Evolutionary conservation across 2,888 invertebrate genomes (phyloP), one percentile per base, ranked within the genome.

Genomic region (Temnothorax ravouxi): DNA sequence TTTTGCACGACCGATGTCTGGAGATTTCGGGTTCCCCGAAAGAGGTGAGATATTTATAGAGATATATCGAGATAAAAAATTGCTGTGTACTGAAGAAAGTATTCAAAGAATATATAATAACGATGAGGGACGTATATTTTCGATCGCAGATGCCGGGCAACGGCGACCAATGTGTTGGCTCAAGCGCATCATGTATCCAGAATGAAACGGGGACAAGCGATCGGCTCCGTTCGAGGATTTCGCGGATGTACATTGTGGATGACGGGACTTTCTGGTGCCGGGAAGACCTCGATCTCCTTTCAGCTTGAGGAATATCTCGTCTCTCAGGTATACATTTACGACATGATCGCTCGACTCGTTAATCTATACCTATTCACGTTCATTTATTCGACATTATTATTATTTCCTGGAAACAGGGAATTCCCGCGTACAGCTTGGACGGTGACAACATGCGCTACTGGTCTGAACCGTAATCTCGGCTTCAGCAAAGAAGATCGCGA

Each of bases 211-310:
- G 99, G 99, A 62, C 97, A 97, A 92, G 97, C 98, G 67, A 96
- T 99, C 44, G 99, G 99, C 0, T 95, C 96, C 89, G 96, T 97
- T 86, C 96, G 98, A 13, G 98, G 98, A 21, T 99, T 99, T 95
- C 96, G 99, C 79, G 98, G 98, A 84, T 98, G 98, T 94, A 99
- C 99, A 0, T 97, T 99, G n/a, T 99, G 99, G 99, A 97, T 99
- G 94, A 99, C 99, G 4, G 99, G 98, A 94, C 91, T 95, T 29
- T 95, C 96, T 93, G 99, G 99, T 0, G 99, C 99, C 83, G 99
- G 99, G 21, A 99, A 99, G 95, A 99, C 99, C 29, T 99, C 99
- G 44, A 97, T 99, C 87, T 98, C 99, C 2, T 89, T 89, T 34
- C 82, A 98, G 83, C 96, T 99, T 71, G 99, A 99, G 95, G 98